A percentile compares a stretch with the other conserved stretches of the same genome.
phyloP scores from a whole-genome alignment of 2,888 invertebrate species.

The Synergus laeviventris region DNA sequence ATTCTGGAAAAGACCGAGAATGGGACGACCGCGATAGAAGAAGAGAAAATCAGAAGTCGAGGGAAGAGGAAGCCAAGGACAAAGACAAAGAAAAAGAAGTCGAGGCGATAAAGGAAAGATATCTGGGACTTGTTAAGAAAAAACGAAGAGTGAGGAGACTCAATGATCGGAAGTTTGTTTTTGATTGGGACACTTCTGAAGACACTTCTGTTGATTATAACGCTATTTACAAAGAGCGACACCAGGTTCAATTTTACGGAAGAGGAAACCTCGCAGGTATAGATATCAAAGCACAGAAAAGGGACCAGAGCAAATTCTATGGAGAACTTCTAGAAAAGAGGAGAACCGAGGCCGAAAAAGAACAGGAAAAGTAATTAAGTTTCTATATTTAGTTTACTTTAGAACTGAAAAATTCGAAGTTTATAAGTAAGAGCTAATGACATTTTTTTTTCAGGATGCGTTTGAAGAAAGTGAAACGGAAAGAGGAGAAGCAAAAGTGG shows the following conservation, averaged over 20 bases:
- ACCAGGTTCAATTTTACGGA: slow-evolving; percentile 98
- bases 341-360: slow-evolving; percentile 96
- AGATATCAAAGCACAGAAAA: slow-evolving; percentile 96
- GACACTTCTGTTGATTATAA: slow-evolving; percentile 99
- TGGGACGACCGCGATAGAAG: slow-evolving; percentile 62
- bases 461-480: slow-evolving; percentile 93
- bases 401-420: neutral
- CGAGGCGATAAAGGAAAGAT: slow-evolving; percentile 96
- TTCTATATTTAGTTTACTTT: slow-evolving; percentile 5
- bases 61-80: slow-evolving; percentile 80
- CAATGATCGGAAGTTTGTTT: slow-evolving; percentile 99
- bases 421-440: slow-evolving; percentile 1
- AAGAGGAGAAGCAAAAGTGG: slow-evolving; percentile 99
- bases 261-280: slow-evolving; percentile 98
- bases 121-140: slow-evolving; percentile 94
- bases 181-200: slow-evolving; percentile 99
- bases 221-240: slow-evolving; percentile 95
- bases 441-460: slow-evolving; percentile 78
- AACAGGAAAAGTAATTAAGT: slow-evolving; percentile 86
- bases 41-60: slow-evolving; percentile 70
- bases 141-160: slow-evolving; percentile 93
- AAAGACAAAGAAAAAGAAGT: slow-evolving; percentile 95
- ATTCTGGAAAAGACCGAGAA: slow-evolving; percentile 74
- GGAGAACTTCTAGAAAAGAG: slow-evolving; percentile 95
- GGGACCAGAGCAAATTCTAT: slow-evolving; percentile 98